These are phyloP conservation scores for Carcharodon carcharias DNA, from an alignment of 2,797 vertebrate genomes.

Conservation along the genomic window DNA sequence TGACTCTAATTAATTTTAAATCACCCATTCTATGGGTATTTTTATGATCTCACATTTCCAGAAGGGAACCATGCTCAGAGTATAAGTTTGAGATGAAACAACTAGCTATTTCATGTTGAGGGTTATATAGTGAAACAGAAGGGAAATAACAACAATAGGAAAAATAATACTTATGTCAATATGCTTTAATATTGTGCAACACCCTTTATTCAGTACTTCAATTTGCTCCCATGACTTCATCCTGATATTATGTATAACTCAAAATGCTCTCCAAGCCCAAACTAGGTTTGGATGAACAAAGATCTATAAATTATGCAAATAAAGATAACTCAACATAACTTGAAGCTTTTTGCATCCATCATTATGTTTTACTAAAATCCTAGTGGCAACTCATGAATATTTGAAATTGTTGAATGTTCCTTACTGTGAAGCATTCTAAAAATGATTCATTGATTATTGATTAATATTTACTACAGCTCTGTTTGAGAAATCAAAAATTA, in stretches of 20 bases:
- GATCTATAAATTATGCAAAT: background rate
- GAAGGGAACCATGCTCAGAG: background rate
- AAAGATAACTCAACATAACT: background rate
- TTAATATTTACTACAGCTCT: background rate
- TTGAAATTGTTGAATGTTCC: background rate
- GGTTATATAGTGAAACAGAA: background rate
- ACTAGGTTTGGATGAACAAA: background rate
- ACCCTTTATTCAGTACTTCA: background rate
- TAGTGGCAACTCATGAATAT: background rate
- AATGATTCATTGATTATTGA: background rate
- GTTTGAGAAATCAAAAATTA: background rate
- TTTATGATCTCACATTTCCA: background rate
- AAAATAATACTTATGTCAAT: background rate
- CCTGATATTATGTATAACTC: background rate
- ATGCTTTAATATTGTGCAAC: background rate
- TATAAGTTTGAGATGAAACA: background rate
- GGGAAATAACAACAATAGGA: background rate
- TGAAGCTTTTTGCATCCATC: background rate
- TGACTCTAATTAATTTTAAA: background rate
- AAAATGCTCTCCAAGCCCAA: background rate
- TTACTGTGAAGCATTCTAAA: background rate
- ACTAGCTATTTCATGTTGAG: background rate
- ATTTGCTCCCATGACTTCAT: background rate
- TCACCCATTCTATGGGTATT: background rate
- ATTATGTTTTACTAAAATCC: background rate